Evolutionary conservation across 2,888 invertebrate species (phyloP).

Genomic region (Amitus sp.): DNA sequence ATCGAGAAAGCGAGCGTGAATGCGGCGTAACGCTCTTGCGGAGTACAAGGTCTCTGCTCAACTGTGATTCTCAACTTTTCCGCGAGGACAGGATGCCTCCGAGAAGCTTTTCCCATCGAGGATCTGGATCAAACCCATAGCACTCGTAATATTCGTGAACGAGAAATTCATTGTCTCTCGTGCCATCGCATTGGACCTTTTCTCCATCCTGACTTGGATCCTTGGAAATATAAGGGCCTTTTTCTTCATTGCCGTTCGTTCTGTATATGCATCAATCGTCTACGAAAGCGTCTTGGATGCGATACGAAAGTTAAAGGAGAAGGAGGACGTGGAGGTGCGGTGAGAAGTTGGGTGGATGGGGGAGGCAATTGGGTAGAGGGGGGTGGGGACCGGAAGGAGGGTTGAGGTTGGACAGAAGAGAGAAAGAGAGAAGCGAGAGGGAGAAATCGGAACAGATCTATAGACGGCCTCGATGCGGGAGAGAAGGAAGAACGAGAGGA

Average conservation of each 20-base stretch:
- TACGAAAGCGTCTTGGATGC: conserved; percentile 57
- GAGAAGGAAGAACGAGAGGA: conserved; percentile 38
- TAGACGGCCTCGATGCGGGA: conserved; percentile 40
- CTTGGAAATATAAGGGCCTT: conserved; percentile 38
- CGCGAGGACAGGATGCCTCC: too few species aligned
- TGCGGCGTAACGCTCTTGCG: too few species aligned
- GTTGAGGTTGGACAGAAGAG: conserved; percentile 46
- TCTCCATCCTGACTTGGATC: too few species aligned
- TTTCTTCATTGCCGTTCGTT: conserved; percentile 43
- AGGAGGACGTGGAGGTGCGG: conserved; percentile 42
- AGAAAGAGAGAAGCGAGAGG: conserved; percentile 38
- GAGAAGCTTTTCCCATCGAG: conserved; percentile 40
- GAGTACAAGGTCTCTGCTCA: too few species aligned
- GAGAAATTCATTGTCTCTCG: not conserved
- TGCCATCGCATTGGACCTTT: too few species aligned
- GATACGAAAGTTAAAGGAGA: conserved; percentile 51
- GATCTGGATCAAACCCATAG: conserved; percentile 2
- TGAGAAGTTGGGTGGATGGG: conserved; percentile 47
- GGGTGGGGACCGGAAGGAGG: conserved; percentile 43
- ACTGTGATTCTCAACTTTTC: too few species aligned
- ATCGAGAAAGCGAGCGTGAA: too few species aligned
- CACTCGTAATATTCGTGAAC: conserved; percentile 12
- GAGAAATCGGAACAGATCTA: conserved; percentile 38
- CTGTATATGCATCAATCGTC: conserved; percentile 51
- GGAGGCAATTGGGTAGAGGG: conserved; percentile 47